Base-by-base conservation (phyloP, 2,888 invertebrate genomes). In the Pristionchus arcanus region DNA sequence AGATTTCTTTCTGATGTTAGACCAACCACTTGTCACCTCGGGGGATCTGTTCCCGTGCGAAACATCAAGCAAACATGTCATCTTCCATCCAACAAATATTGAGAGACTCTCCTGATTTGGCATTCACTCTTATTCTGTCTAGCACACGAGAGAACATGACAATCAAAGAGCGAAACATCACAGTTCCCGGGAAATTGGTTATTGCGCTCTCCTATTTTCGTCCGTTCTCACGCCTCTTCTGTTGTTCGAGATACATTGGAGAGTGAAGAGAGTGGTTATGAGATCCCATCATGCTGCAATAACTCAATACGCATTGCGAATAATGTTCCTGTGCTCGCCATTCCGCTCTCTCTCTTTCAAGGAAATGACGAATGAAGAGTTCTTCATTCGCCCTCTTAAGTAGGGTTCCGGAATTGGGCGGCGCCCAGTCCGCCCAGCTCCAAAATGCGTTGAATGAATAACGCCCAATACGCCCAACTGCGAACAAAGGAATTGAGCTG, bases 51-150 rank as follows among this genome's bases (percentile, higher is more conserved):
- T 74, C 74, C 68, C 74, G 74, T 37, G 74, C 21, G 74, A 74
- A 74, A 74, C 42, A 42, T 74, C 42, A 37, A n/a, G 74, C 74
- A 74, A 74, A 74, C 74, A 74, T 74, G 37, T 37, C 63, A 63
- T 37, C 34, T 74, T 37, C 74, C 21, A 15, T 71, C 71, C 34
- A 28, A 31, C 74, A 37, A 74, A 74, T 74, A 74, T 34, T 25
- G 37, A 37, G n/a, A n/a, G 16, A 25, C 63, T n/a, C n/a, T 63
- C 63, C n/a, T 25, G 37, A 37, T 31, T 63, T 63, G 7, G 11
- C 63, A 21, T 11, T 3, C n/a, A n/a, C 25, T n/a, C n/a, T 7
- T n/a, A 4, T n/a, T n/a, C 3, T 63, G 25, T 21, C 25, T 63
- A n/a, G 1, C 1, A 2, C 11, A 5, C 25, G 7, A n/a, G 25